Base-by-base conservation (phyloP, 92 coral and sea anemone genomes). In the Blastomussa wellsi region DNA sequence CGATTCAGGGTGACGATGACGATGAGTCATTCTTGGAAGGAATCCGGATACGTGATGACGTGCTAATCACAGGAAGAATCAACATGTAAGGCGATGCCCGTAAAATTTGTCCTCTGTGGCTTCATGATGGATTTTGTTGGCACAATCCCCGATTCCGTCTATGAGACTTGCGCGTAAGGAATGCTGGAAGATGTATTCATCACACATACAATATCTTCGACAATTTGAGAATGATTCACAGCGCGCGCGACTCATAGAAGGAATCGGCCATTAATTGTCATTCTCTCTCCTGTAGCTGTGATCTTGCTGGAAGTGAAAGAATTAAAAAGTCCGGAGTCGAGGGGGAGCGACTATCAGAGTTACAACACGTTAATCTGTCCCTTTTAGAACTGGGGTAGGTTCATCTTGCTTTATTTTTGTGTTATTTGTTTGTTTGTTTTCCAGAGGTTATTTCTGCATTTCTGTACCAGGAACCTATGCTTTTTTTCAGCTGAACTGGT, bases 281-380 rank as follows among this genome's bases (percentile, higher is more conserved):
- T n/a, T 42, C 19, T 39, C 14, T 57, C n/a, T 74, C 44, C 32
- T 84, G 7, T 71, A 97, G 99, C 55, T 97, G 99, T 80, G 99
- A 97, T 78, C 91, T 97, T 47, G 99, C 99, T 19, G 99, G 99
- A 79, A 97, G 99, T 74, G 99, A 97, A 76, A 84, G 99, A 77
- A 91, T 97, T 36, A 97, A 95, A 85, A 90, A 95, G 77, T 86
- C 98, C 0, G 90, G 93, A 32, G 98, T 94, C 10, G 97, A 97
- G 71, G 92, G 99, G 14, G 99, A 95, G 80, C 76, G 99, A 70
- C 83, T 97, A 8, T 91, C 95, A 8, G 99, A 97, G 66, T 80
- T 95, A 22, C 98, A 96, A 48, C 97, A 91, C 88, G 92, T 97
- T 51, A 97, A 97, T 82, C 88, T 95, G 72, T 97, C 99, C 19